These are phyloP conservation scores for Bedellia somnulentella DNA, from an alignment of 2,888 invertebrate genomes.

Conservation along the genomic window DNA sequence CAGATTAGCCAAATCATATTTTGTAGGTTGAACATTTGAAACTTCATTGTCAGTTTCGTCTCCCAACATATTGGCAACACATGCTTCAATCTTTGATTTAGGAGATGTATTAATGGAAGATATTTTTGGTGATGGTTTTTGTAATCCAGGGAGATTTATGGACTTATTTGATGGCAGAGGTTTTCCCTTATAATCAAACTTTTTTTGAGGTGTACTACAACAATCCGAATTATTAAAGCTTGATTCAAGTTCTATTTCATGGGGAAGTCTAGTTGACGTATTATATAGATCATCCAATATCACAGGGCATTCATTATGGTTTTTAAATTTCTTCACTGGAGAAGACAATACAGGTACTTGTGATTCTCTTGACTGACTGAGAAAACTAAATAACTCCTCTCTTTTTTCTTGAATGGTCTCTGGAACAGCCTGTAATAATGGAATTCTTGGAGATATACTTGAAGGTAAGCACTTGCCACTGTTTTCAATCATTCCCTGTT, in stretches of 20 bases:
- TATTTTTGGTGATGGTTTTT: not conserved
- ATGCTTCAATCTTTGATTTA: too few species aligned
- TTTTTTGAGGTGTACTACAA: not conserved
- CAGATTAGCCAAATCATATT: slow-evolving; percentile 30
- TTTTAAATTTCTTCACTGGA: too few species aligned
- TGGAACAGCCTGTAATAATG: not conserved
- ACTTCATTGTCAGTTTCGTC: not conserved
- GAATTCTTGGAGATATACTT: not conserved
- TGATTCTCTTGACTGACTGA: not conserved
- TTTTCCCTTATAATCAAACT: not conserved
- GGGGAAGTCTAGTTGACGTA: not conserved
- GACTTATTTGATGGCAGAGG: not conserved
- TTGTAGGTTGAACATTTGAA: slow-evolving; percentile 8
- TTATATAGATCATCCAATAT: too few species aligned
- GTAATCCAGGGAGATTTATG: not conserved
- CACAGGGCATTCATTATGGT: not conserved
- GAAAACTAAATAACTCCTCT: not conserved
- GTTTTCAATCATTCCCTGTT: too few species aligned
- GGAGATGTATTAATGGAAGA: not conserved
- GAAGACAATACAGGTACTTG: not conserved
- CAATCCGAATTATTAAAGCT: too few species aligned
- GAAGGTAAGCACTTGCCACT: too few species aligned
- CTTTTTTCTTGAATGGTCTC: not conserved
- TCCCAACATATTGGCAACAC: too few species aligned
- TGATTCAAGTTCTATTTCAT: not conserved